phyloP scores from a whole-genome alignment of 2,113 vertebrate genomes.

The Dendropsophus ebraccatus region DNA sequence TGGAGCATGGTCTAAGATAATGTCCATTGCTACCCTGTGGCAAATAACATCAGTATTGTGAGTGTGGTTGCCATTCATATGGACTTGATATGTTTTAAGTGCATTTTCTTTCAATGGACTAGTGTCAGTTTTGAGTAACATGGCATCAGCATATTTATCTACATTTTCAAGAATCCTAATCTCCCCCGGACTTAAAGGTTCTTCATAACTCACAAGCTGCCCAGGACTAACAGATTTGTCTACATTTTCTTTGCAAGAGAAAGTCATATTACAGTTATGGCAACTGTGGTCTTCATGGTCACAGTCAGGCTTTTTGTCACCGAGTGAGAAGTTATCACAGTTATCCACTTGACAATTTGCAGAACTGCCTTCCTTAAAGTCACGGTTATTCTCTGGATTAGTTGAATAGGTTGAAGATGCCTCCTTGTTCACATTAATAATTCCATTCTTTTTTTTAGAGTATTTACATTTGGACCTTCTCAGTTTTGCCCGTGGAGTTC shows the following conservation, averaged over 20 bases:
- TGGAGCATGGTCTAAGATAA: slow-evolving; percentile 63
- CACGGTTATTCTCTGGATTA: slow-evolving; percentile 62
- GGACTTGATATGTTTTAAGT: slow-evolving; percentile 72
- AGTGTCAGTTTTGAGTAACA: slow-evolving; percentile 66
- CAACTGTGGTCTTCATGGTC: slow-evolving; percentile 69
- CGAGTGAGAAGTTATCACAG: slow-evolving; percentile 64
- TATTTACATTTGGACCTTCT: slow-evolving; percentile 72
- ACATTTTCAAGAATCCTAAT: slow-evolving; percentile 72
- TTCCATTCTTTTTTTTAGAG: slow-evolving; percentile 68
- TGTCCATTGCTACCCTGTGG: slow-evolving; percentile 68
- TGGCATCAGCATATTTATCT: slow-evolving; percentile 67
- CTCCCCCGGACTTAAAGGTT: slow-evolving; percentile 69
- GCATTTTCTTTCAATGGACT: slow-evolving; percentile 71
- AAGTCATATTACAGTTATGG: slow-evolving; percentile 70
- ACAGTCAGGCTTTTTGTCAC: slow-evolving; percentile 66
- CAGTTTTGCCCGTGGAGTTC: slow-evolving; percentile 69
- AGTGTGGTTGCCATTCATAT: slow-evolving; percentile 71
- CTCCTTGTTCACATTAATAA: slow-evolving; percentile 61
- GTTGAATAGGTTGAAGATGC: slow-evolving; percentile 60
- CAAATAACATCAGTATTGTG: slow-evolving; percentile 70
- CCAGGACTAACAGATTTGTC: slow-evolving; percentile 71
- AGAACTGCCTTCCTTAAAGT: slow-evolving; percentile 53
- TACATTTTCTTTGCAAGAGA: slow-evolving; percentile 73
- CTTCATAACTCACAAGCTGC: slow-evolving; percentile 65
- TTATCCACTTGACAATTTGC: slow-evolving; percentile 56